Evolutionary conservation across 64 coral and sea anemone genomes (phyloP).

Genomic region (Actinia equina): DNA sequence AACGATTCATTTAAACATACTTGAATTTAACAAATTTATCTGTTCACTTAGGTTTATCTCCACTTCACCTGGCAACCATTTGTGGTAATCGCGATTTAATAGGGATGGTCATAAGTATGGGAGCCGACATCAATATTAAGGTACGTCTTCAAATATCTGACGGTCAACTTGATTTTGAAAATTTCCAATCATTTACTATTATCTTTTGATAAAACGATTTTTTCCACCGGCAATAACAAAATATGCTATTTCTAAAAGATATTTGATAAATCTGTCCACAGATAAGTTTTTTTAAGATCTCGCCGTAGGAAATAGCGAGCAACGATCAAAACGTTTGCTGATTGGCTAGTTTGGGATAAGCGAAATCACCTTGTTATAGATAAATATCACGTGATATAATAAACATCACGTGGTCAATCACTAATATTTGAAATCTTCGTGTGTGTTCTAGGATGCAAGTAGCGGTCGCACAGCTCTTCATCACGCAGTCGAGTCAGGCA

Average conservation of each 20-base stretch:
- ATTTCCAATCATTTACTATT: too few relatives aligned
- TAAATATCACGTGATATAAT: not conserved
- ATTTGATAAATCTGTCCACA: too few relatives aligned
- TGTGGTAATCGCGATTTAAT: conserved; percentile 56
- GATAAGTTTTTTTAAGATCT: too few relatives aligned
- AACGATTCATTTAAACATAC: too few relatives aligned
- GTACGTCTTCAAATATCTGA: not conserved
- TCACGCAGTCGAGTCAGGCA: conserved; percentile 88
- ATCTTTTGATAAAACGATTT: too few relatives aligned
- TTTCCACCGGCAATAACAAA: too few relatives aligned
- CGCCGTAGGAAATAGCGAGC: too few relatives aligned
- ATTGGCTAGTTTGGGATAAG: too few relatives aligned
- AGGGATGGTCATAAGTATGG: conserved; percentile 48
- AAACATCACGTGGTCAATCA: not conserved
- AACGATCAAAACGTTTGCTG: too few relatives aligned
- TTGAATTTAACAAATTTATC: not conserved
- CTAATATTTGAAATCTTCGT: not conserved
- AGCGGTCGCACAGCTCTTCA: conserved; percentile 89
- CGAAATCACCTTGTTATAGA: not conserved
- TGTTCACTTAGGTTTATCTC: conserved; percentile 48
- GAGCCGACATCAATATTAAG: conserved; percentile 70
- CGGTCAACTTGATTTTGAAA: too few relatives aligned
- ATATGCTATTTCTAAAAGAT: too few relatives aligned
- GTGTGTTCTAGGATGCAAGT: conserved; percentile 61
- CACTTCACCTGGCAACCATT: conserved; percentile 62